Percentiles rank a stretch among this genome's conserved stretches.
phyloP scores from a whole-genome alignment of 2,797 vertebrate genomes.

The Sebastolobus altivelis region DNA sequence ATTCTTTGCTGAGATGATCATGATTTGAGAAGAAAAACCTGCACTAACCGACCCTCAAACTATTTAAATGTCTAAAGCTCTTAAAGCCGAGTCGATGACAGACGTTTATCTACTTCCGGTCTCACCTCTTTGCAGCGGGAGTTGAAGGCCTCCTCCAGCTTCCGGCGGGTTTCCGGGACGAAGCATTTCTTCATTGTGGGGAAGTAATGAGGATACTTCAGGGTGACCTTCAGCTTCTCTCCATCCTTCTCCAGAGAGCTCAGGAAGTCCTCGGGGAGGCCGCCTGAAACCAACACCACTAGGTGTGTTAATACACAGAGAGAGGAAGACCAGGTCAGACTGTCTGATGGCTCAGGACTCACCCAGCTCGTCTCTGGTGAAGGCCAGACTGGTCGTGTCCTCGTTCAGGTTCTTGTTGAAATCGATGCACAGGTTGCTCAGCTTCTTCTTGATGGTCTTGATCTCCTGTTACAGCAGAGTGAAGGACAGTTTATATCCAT shows the following conservation, averaged over 20 bases:
- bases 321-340: background rate
- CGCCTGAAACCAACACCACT: slow-evolving; percentile 80
- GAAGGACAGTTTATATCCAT: background rate
- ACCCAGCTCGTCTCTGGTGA: slow-evolving; percentile 93
- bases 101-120: background rate
- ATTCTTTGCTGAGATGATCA: background rate
- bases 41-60: background rate
- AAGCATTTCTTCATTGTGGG: slow-evolving; percentile 97
- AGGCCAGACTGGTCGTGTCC: slow-evolving; percentile 91
- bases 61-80: background rate
- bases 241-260: slow-evolving; percentile 91
- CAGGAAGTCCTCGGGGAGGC: slow-evolving; percentile 96
- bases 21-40: background rate
- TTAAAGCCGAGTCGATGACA: background rate
- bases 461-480: slow-evolving; percentile 87
- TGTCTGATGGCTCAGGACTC: slow-evolving; percentile 30
- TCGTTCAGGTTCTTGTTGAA: slow-evolving; percentile 98
- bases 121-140: slow-evolving; percentile 94
- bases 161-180: slow-evolving; percentile 90
- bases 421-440: slow-evolving; percentile 94
- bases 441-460: slow-evolving; percentile 94
- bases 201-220: slow-evolving; percentile 98
- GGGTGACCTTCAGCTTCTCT: slow-evolving; percentile 92
- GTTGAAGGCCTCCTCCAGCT: slow-evolving; percentile 95
- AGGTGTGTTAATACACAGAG: background rate